Evolutionary conservation across 2,888 invertebrate species (phyloP).

Genomic region (Exephanes ischioxanthus): DNA sequence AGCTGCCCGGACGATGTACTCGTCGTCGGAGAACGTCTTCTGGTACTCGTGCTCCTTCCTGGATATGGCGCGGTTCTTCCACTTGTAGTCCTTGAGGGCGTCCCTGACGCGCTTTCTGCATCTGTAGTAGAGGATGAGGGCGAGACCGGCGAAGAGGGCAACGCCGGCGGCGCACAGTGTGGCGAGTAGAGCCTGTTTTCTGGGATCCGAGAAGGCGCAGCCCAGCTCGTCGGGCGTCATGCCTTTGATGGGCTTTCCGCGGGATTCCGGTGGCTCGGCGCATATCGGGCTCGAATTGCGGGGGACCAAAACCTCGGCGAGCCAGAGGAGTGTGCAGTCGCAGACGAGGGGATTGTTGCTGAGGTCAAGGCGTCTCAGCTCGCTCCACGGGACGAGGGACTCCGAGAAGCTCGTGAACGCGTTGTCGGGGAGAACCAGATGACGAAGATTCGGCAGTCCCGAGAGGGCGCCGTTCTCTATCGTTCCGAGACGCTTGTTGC

Average conservation of each 20-base stretch:
- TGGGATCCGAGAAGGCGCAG: constrained; percentile 92
- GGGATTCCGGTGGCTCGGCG: constrained; percentile 90
- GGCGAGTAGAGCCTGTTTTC: constrained; percentile 92
- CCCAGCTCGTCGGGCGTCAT: constrained; percentile 92
- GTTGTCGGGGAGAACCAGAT: constrained; percentile 92
- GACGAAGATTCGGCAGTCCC: constrained; percentile 92
- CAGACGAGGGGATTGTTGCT: constrained; percentile 94
- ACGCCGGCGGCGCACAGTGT: constrained; percentile 91
- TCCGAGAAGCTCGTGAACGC: constrained; percentile 92
- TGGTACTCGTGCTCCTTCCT: constrained; percentile 95
- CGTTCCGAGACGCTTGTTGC: constrained; percentile 91
- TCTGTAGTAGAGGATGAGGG: constrained; percentile 90
- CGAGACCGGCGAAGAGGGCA: constrained; percentile 90
- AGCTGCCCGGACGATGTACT: constrained; percentile 91
- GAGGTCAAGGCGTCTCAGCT: constrained; percentile 91
- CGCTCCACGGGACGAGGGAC: constrained; percentile 92
- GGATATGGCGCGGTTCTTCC: constrained; percentile 90
- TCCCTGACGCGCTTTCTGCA: constrained; percentile 93
- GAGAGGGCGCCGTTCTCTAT: constrained; percentile 92
- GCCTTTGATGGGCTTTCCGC: constrained; percentile 88
- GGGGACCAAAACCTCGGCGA: constrained; percentile 90
- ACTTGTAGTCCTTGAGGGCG: constrained; percentile 93
- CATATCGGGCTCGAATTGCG: constrained; percentile 91
- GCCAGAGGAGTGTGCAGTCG: constrained; percentile 93
- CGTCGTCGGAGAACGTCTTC: constrained; percentile 95